Evolutionary conservation across 2,113 vertebrate species (phyloP).

Genomic region (Indicator indicator): DNA sequence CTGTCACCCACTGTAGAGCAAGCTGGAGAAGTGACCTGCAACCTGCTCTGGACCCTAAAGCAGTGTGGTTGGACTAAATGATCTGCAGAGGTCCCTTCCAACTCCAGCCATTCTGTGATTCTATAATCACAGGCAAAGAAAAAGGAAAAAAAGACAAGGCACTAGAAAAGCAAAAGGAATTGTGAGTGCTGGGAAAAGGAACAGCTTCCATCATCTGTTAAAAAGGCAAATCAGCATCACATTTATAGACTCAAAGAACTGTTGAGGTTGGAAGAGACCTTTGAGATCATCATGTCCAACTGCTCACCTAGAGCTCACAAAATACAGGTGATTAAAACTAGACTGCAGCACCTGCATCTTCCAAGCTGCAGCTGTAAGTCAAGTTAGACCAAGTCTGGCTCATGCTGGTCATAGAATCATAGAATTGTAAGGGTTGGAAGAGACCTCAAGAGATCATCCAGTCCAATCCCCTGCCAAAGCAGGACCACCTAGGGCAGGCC

Average conservation of each 20-base stretch:
- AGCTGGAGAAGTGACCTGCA: background rate
- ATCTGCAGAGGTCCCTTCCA: too few species aligned
- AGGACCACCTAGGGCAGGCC: too few species aligned
- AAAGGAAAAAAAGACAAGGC: background rate
- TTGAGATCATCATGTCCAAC: too few species aligned
- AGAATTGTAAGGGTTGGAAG: too few species aligned
- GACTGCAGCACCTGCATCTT: background rate
- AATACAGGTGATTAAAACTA: background rate
- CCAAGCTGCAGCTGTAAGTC: background rate
- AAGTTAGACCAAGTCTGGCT: rapidly evolving
- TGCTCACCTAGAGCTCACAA: background rate
- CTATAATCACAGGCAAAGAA: background rate
- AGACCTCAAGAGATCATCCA: too few species aligned
- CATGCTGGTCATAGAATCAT: too few species aligned
- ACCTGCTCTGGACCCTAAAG: too few species aligned
- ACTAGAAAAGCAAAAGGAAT: background rate
- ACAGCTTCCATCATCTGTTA: background rate
- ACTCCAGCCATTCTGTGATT: too few species aligned
- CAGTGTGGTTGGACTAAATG: too few species aligned
- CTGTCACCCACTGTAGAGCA: rapidly evolving
- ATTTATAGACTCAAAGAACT: background rate
- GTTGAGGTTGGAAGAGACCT: too few species aligned
- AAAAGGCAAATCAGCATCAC: background rate
- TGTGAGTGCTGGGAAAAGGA: background rate
- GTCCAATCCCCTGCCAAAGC: too few species aligned